Percentiles rank a stretch among this genome's conserved stretches.
These are phyloP conservation scores for Hydroisotoma schaefferi DNA, from an alignment of 2,888 invertebrate genomes.

Conservation along the genomic window DNA sequence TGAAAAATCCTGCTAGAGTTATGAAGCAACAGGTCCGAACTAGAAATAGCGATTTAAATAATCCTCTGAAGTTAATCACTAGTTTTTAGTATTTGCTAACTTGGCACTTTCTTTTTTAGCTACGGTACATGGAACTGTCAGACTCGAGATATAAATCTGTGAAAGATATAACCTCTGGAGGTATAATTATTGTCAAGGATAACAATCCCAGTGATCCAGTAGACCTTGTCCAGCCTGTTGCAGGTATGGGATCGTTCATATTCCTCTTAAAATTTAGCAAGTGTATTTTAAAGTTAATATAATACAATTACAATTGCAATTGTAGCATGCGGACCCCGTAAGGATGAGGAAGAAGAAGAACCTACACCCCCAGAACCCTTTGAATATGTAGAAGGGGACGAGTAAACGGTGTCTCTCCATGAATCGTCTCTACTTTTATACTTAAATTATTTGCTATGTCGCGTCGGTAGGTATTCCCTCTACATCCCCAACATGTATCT, in stretches of 20 bases:
- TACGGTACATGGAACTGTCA: slow-evolving; percentile 66
- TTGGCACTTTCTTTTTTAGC: slow-evolving; percentile 50
- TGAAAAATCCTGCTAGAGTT: slow-evolving; percentile 91
- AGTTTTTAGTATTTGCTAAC: slow-evolving; percentile 4
- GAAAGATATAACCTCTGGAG: slow-evolving; percentile 91
- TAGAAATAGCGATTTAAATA: background rate
- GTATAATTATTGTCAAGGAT: slow-evolving; percentile 91
- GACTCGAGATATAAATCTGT: slow-evolving; percentile 81
- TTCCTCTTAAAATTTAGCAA: background rate
- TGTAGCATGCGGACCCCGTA: slow-evolving; percentile 67
- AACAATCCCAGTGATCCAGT: slow-evolving; percentile 73
- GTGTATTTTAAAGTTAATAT: background rate
- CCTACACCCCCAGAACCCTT: slow-evolving; percentile 97
- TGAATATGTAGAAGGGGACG: slow-evolving; percentile 73
- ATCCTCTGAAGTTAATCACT: background rate
- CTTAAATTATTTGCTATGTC: background rate
- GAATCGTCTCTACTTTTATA: background rate
- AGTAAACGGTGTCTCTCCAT: background rate
- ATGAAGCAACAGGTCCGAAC: slow-evolving; percentile 74
- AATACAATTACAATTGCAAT: slow-evolving; percentile 44
- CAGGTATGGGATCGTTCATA: slow-evolving; percentile 54
- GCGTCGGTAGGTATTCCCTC: too few species aligned
- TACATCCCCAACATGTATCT: too few species aligned
- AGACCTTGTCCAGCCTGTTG: slow-evolving; percentile 86
- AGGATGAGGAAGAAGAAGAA: slow-evolving; percentile 80